Evolutionary conservation across 2,113 vertebrate genomes (phyloP), one percentile per base, ranked within the genome.

Genomic region (Passer domesticus): DNA sequence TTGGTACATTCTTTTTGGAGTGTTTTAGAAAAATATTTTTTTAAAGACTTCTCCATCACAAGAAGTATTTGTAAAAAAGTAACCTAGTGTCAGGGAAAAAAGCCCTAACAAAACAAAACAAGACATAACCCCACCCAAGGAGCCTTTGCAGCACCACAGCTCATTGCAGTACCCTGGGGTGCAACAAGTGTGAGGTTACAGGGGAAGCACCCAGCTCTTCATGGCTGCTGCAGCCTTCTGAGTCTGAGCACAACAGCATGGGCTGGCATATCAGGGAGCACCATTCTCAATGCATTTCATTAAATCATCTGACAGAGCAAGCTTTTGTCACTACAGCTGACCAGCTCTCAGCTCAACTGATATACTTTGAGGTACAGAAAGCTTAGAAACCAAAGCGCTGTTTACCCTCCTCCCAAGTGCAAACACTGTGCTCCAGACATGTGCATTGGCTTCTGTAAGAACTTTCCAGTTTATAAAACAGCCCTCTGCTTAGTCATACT

Each of bases 401-500:
- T 79, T 95, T 84, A 69, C 22, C 17, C 39, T 89, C 46, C 46
- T 90, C 70, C n/a, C 14, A 28, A 88, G 76, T 31, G 63, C 92
- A 78, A 95, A 89, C 85, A 75, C n/a, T 75, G 59, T 3, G 6
- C 64, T 90, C 52, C 85, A 93, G 76, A 64, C 60, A 22, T 25
- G 39, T 50, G 47, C 78, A 58, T 5, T 74, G 78, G 80, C 72
- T 94, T 86, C 90, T 83, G 68, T 79, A 72, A 68, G 44, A 86
- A 88, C 41, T 90, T 88, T 81, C 47, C 73, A 81, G 83, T 82
- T 85, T 87, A 93, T 75, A 72, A 81, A 94, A 64, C 83, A 74
- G 33, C 31, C 37, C 73, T 81, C 64, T 93, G 88, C 83, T 95
- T 91, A 92, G 86, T 93, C 94, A 92, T 56, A 90, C 52, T 64